A percentile compares a stretch with the other conserved stretches of the same genome.
Conservation (phyloP, 53 echinoderm and acorn worm genomes). For the Pentamera pediparva region DNA sequence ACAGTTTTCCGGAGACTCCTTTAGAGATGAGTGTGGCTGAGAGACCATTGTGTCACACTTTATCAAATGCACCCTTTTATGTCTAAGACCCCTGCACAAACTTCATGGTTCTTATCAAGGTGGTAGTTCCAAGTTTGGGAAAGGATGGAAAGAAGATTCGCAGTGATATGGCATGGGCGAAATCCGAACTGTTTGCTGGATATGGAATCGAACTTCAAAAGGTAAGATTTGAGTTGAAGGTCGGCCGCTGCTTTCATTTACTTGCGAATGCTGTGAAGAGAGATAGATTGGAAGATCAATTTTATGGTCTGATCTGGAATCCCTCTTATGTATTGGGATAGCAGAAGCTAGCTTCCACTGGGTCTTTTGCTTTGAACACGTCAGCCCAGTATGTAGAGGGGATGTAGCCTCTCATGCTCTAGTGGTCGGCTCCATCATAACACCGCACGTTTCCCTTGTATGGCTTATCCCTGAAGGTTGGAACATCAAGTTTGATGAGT, state of each 20-base stretch:
- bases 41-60: background rate
- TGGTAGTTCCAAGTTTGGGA: too few relatives aligned
- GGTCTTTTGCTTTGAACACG: background rate
- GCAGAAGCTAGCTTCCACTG: slow-evolving; percentile 32
- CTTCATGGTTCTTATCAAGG: too few relatives aligned
- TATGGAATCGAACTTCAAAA: slow-evolving; percentile 14
- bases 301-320: too few relatives aligned
- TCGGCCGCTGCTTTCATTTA: slow-evolving; percentile 28
- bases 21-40: too few relatives aligned
- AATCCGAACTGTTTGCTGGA: too few relatives aligned
- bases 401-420: too few relatives aligned
- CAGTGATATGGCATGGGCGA: too few relatives aligned
- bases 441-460: slow-evolving; percentile 40
- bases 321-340: too few relatives aligned
- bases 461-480: slow-evolving; percentile 43
- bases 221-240: slow-evolving; percentile 11
- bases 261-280: slow-evolving; percentile 39
- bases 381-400: slow-evolving; percentile 11
- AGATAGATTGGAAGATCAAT: slow-evolving; percentile 35
- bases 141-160: slow-evolving; percentile 23
- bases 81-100: slow-evolving; percentile 15
- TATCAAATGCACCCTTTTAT: slow-evolving; percentile 46
- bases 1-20: background rate
- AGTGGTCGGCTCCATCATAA: slow-evolving; percentile 49
- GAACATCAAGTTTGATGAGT: slow-evolving; percentile 12